A percentile compares a stretch with the other conserved stretches of the same genome.
These are phyloP conservation scores for Cantharis rustica DNA, from an alignment of 2,888 invertebrate species.

Conservation along the genomic window DNA sequence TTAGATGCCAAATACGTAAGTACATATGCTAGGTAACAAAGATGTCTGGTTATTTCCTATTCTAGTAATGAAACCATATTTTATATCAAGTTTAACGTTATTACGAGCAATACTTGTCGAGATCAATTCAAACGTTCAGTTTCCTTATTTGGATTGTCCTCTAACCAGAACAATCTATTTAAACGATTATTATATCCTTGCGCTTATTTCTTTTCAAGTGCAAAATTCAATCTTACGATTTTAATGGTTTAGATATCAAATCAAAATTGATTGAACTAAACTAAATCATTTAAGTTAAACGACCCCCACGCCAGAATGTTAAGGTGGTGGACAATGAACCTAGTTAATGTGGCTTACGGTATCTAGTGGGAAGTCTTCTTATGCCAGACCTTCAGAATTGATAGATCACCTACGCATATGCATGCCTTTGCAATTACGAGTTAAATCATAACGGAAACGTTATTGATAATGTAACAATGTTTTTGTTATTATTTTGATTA, in stretches of 20 bases:
- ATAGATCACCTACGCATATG: background rate
- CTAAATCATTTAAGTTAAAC: background rate
- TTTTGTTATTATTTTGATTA: background rate
- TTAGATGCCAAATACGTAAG: background rate
- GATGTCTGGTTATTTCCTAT: background rate
- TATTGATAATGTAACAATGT: background rate
- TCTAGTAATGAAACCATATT: background rate
- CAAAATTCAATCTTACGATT: background rate
- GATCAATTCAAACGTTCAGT: slow-evolving; percentile 4
- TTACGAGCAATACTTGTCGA: slow-evolving; percentile 3
- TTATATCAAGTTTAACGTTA: background rate
- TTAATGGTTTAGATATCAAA: background rate
- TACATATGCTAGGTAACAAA: background rate
- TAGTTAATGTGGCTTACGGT: background rate
- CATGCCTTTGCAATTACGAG: background rate
- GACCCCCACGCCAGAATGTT: background rate
- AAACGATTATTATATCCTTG: slow-evolving; percentile 12
- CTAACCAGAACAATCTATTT: slow-evolving; percentile 7
- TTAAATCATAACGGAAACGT: background rate
- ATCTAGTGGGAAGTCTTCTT: background rate
- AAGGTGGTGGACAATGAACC: slow-evolving; percentile 5
- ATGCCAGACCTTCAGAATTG: background rate
- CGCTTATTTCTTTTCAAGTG: slow-evolving; percentile 1
- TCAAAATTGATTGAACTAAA: background rate
- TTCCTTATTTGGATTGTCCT: slow-evolving; percentile 27